Conservation (phyloP, 2,113 vertebrate species). For the Daphoenositta chrysoptera region DNA sequence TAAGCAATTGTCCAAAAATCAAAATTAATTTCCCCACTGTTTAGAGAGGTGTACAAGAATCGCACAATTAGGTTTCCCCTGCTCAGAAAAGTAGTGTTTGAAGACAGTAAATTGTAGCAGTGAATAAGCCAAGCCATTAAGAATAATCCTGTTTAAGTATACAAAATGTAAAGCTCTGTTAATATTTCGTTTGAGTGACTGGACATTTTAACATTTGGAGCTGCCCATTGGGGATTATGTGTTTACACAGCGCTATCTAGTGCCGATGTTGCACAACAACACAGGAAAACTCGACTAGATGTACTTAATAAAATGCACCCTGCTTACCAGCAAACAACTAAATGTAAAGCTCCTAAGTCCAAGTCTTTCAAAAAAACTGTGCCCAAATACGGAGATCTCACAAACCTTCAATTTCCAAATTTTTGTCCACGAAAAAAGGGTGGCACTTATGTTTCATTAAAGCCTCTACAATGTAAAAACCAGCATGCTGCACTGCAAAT, state of each 20-base stretch:
- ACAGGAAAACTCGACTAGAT: neutral
- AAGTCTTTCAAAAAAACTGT: neutral
- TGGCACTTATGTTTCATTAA: neutral
- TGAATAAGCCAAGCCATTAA: neutral
- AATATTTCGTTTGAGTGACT: neutral
- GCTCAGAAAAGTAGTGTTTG: neutral
- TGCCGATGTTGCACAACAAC: too few species aligned
- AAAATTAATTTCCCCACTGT: neutral
- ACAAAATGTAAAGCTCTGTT: neutral
- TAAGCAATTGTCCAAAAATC: neutral
- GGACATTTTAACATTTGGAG: neutral
- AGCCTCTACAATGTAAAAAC: neutral
- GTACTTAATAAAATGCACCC: neutral
- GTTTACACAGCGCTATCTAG: neutral
- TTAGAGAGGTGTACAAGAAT: neutral
- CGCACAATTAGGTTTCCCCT: neutral
- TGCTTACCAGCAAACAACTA: neutral
- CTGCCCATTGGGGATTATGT: neutral
- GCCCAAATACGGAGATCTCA: neutral
- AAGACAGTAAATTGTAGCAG: neutral
- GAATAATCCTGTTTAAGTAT: neutral
- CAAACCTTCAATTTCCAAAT: neutral
- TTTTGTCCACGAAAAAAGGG: neutral
- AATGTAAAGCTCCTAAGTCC: neutral
- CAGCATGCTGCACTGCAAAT: too few species aligned